Base-by-base conservation (phyloP, 1,140 invertebrate genomes). In the Helicoverpa zea region DNA sequence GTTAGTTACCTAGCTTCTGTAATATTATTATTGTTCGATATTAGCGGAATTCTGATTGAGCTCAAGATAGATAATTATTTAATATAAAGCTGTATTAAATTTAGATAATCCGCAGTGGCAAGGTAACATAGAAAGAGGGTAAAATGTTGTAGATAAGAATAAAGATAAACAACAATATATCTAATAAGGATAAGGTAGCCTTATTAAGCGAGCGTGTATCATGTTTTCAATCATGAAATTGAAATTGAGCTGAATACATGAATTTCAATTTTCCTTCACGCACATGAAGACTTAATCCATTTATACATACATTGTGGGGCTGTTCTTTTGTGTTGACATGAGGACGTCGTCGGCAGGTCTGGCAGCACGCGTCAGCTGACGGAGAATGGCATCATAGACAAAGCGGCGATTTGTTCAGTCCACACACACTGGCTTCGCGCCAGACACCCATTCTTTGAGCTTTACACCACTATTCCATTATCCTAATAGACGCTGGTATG, bases 391-490 rank as follows among this genome's bases (percentile, higher is more conserved):
- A 78, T 80, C 76, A 68, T 78, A 80, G 73, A 77, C 78, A 81
- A 66, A 63, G 81, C 73, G 72, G 56, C 79, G 80, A 81, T 80
- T 83, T 80, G 83, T 51, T 68, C 72, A 75, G 30, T 58, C 51
- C 72, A 66, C 61, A 77, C 59, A 56, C 79, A 43, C 73, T 84
- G 83, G 79, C 83, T 72, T 66, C 63, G 54, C 77, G 88, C 88
- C 88, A 89, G 88, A 84, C 82, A 79, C 68, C 85, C 84, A 86
- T 88, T 89, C 87, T 87, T 88, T 86, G 84, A 80, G 85, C 85
- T 84, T 86, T 83, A 89, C 88, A 86, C 83, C 84, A 86, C 77
- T 87, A 88, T 87, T 88, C 86, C 84, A 88, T 88, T 88, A 88
- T 87, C 82, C 83, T 87, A 87, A 87, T 87, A 88, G 81, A 83